Base-by-base conservation (phyloP, 2,888 invertebrate genomes). In the Dioctria rufipes region DNA sequence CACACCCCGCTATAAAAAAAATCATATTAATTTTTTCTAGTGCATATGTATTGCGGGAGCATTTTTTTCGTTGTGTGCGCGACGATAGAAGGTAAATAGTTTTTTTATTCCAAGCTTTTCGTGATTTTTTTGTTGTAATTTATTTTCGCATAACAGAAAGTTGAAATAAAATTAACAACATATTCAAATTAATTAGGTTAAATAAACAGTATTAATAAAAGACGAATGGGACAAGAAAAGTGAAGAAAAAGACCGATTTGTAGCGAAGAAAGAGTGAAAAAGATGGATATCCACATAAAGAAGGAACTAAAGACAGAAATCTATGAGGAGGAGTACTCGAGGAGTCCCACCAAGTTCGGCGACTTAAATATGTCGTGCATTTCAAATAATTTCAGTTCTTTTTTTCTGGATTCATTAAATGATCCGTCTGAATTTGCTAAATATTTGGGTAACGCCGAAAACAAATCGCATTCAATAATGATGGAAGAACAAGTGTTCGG, bases 341-440 rank as follows among this genome's bases (percentile, higher is more conserved):
- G 77, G 40, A 80, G 80, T 63, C 69, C 69, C 42, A 25, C 25
- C 25, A 82, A 66, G 66, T 79, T 80, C 65, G 66, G 51, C 51
- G 80, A 80, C 51, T 80, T 77, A 58, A 87, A 86, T 84, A 89
- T 89, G 88, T 89, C 88, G 86, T 89, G 89, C 86, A 89, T 89
- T 85, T 89, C 88, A 83, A 89, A 87, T 84, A 89, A 89, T 85
- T 89, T 89, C 80, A 89, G 89, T 85, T 89, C 88, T 79, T 89
- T 89, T 85, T 89, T 89, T 82, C 85, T 89, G 37, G 88, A 89
- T 84, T 88, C 88, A 58, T 84, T 88, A 69, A 88, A 88, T 83
- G 88, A 89, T 86, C 88, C 88, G 83, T 89, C 88, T 84, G 88
- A 89, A 85, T 83, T 89, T 85, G 88, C 89, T 81, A 89, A 89